Evolutionary conservation across 1,140 invertebrate species (phyloP), one percentile per base, ranked within the genome.

Genomic region (Samia ricini): DNA sequence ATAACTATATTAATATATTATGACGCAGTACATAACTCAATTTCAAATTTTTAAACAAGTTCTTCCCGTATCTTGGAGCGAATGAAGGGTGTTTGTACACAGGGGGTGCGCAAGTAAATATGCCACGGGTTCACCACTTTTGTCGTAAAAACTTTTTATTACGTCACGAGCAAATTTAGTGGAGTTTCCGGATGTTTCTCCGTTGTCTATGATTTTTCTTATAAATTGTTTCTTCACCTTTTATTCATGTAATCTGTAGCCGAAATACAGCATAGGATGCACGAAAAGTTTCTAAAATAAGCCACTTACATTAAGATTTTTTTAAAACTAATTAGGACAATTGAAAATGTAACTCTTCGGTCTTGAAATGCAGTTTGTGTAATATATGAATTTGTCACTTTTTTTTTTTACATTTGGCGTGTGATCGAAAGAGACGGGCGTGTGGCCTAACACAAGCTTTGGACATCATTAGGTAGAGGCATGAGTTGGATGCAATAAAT

Each of bases 91-190:
- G 33, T 42, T 42, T 42, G 12, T 42, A 42, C n/a, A 42, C 33
- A 15, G 10, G 33, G 33, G 33, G 33, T 42, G 33, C 33, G 33
- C 12, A 42, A 42, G 33, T 42, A 42, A 42, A 42, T 42, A 42
- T 42, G 33, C 33, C n/a, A 42, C n/a, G 33, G 33, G 33, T 10
- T 23, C 42, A 15, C 20, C 42, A 26, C 18, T 42, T 58, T 5
- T 7, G 2, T 42, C 36, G 22, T 42, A 42, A 58, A 58, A 58
- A 22, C 33, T 58, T 58, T 58, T 42, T 58, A 58, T 55, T 55
- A 55, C 24, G 33, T 15, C 33, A 55, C 15, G 52, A 23, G 20
- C 24, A 55, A 42, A 42, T 42, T 42, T 42, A 42, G 33, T 15
- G 33, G 12, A 10, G 8, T 42, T 42, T 42, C 33, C 33, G 33